phyloP scores from a whole-genome alignment of 2,888 invertebrate genomes.

The Amiota communis region DNA sequence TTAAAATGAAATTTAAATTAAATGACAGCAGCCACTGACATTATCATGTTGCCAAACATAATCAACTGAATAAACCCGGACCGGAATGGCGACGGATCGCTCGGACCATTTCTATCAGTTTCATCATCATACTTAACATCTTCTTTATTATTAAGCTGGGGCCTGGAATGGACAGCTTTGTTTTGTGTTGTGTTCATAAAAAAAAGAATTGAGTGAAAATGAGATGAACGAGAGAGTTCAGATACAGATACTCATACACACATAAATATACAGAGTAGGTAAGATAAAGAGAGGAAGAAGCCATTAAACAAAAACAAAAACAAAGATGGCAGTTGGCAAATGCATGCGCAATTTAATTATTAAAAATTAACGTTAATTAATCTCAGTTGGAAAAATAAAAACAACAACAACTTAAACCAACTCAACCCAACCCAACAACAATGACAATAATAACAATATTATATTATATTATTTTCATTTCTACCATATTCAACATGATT shows the following conservation, averaged over 20 bases:
- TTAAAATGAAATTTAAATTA: constrained; percentile 27
- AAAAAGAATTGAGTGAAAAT: too few species aligned
- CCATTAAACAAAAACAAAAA: background rate
- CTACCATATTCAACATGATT: background rate
- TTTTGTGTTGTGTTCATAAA: too few species aligned
- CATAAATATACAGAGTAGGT: background rate
- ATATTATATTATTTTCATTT: background rate
- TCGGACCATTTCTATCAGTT: background rate
- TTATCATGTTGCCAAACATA: background rate
- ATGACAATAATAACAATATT: background rate
- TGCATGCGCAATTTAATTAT: constrained; percentile 55
- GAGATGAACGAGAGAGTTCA: too few species aligned
- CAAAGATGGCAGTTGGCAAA: constrained; percentile 6
- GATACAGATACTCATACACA: too few species aligned
- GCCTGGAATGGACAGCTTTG: too few species aligned
- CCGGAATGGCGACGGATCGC: too few species aligned
- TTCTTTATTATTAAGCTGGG: background rate
- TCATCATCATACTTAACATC: background rate
- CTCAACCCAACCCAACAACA: too few species aligned
- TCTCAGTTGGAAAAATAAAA: constrained; percentile 56
- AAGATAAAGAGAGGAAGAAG: background rate
- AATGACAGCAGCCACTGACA: background rate
- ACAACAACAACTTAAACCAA: constrained; percentile 11
- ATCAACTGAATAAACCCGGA: background rate
- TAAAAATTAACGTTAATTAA: constrained; percentile 68